Base-by-base conservation (phyloP, 2,113 vertebrate genomes). In the Melanotaenia duboulayi region DNA sequence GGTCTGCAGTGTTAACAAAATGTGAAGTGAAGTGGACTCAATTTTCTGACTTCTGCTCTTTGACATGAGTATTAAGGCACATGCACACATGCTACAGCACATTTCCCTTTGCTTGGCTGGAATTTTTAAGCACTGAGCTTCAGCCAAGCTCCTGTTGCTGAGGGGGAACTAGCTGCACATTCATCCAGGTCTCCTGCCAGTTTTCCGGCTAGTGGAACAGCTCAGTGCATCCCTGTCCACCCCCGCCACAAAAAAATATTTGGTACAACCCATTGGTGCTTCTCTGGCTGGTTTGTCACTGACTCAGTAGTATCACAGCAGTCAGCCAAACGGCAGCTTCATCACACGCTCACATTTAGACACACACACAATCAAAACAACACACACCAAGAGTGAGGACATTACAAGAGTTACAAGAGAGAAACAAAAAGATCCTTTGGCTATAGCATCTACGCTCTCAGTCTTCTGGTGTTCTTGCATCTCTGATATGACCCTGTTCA, bases 401-500 rank as follows among this genome's bases (percentile, higher is more conserved):
- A 4, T 57, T 61, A 71, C 73, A 60, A 58, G 73, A 77, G 72
- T 81, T 82, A 40, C 20, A 44, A 80, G 57, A 80, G 22, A 79
- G 74, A 74, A 84, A 76, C 25, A 64, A 66, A 76, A 56, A 79
- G 42, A 87, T 58, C 77, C 28, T 81, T 28, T 49, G 52, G 57
- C 70, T 44, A 51, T 24, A 48, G 44, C 17, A 48, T 69, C 58
- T 71, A 50, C 42, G 54, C 71, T 56, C 62, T 54, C 65, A 72
- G 78, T 70, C 76, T 80, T 25, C 76, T 68, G 78, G 58, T 77
- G 73, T 63, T 74, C 80, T 67, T 69, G 82, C 69, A 63, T 90
- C 78, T 61, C 79, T 93, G 91, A 87, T 92, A 94, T 94, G 94
- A 94, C 94, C 85, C 91, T 94, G 59, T 94, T 94, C 81, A 93